Conservation (phyloP, 2,113 vertebrate species). For the Siniperca chuatsi region DNA sequence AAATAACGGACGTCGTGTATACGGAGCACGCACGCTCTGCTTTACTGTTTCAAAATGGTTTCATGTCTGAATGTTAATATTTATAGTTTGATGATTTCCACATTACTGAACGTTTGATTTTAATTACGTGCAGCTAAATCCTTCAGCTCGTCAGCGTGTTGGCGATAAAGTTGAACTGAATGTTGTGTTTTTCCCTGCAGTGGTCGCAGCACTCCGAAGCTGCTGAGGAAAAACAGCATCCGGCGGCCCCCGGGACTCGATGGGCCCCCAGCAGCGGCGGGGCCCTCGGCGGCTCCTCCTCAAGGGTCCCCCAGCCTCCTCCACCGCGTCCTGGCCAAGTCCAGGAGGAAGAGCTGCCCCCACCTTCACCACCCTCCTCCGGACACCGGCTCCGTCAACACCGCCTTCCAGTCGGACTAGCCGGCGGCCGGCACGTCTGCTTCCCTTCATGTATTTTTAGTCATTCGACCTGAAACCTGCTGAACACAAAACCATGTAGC, state of each 20-base stretch:
- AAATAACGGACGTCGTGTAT: no score
- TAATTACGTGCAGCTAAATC: no score
- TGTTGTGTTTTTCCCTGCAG: conserved; percentile 19
- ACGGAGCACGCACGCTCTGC: no score
- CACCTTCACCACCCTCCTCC: conserved; percentile 73
- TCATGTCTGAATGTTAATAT: no score
- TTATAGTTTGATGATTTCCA: no score
- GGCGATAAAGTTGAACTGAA: no score
- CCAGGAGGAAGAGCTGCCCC: conserved; percentile 86
- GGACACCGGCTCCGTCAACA: conserved; percentile 31
- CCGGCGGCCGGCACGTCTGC: no score
- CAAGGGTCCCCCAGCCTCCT: conserved; percentile 84
- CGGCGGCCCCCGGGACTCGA: neutral
- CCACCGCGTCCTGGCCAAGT: conserved; percentile 88
- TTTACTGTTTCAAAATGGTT: no score
- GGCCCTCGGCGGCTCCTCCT: neutral
- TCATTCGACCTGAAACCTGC: neutral
- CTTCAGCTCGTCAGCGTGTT: no score
- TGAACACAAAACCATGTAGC: neutral
- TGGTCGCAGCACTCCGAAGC: conserved; percentile 33
- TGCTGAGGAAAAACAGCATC: conserved; percentile 47
- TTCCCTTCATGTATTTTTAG: neutral
- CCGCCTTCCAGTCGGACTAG: conserved; percentile 41
- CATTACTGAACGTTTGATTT: no score
- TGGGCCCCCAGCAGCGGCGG: fast-evolving